phyloP scores from a whole-genome alignment of 1,140 invertebrate species.

The Melanaphis sacchari region DNA sequence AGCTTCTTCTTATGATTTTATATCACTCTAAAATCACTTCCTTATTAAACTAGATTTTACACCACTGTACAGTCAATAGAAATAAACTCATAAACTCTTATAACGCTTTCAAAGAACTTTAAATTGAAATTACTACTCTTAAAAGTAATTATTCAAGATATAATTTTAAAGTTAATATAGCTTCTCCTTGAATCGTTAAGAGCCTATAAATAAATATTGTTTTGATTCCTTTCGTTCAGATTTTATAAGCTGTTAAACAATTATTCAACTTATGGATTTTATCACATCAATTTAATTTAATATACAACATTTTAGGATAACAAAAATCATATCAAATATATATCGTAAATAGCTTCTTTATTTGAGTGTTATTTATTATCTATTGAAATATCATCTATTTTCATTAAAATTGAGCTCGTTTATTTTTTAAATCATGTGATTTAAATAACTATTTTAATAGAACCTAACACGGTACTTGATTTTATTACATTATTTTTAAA shows the following conservation, averaged over 20 bases:
- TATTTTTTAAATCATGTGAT: neutral
- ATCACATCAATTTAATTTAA: neutral
- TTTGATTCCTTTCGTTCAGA: neutral
- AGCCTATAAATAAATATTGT: neutral
- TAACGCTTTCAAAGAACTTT: neutral
- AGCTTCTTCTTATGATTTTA: neutral
- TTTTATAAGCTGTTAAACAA: neutral
- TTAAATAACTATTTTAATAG: neutral
- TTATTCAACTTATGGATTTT: neutral
- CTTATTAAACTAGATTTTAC: neutral
- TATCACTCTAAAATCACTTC: neutral
- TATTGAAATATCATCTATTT: neutral
- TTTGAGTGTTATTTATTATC: neutral
- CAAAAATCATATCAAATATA: neutral
- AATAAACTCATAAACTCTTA: neutral
- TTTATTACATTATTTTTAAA: neutral
- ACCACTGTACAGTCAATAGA: neutral
- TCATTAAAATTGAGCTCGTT: neutral
- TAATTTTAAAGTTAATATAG: neutral
- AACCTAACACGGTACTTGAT: neutral
- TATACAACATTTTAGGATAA: neutral
- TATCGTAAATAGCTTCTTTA: neutral
- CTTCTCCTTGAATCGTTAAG: neutral
- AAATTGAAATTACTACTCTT: neutral
- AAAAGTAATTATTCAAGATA: neutral